These are phyloP conservation scores for Ranitomeya imitator DNA, from an alignment of 2,113 vertebrate species.

Conservation along the genomic window DNA sequence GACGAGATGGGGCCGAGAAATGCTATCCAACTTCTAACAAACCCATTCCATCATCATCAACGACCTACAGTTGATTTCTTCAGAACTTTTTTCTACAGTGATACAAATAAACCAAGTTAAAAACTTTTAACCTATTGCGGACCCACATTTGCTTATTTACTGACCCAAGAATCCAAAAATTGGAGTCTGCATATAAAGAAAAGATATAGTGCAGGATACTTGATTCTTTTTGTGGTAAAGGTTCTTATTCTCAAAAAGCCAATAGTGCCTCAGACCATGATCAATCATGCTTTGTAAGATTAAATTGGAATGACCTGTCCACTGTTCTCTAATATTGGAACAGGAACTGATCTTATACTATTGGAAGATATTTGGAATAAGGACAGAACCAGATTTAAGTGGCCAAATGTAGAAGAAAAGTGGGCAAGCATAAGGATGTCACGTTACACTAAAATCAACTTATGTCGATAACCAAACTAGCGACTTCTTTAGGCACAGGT, in stretches of 20 bases:
- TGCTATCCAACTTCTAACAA: not conserved
- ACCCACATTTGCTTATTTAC: not conserved
- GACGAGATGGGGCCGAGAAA: not conserved
- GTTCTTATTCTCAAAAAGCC: not conserved
- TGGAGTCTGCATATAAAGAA: not conserved
- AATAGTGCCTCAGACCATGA: not conserved
- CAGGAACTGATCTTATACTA: not conserved
- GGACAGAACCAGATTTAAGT: not conserved
- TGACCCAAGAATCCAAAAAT: not conserved
- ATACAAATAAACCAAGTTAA: not conserved
- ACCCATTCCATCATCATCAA: not conserved
- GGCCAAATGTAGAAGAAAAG: not conserved
- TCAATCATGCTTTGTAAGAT: not conserved
- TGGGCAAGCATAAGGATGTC: not conserved
- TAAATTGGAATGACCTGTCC: not conserved
- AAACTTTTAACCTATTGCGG: not conserved
- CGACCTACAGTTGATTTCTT: not conserved
- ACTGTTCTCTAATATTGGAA: not conserved
- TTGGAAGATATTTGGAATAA: not conserved
- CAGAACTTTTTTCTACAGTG: not conserved
- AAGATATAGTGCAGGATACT: not conserved
- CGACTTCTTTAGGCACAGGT: not conserved
- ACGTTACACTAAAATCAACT: not conserved
- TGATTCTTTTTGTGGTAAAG: not conserved
- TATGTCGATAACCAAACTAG: not conserved